A percentile compares a stretch with the other conserved stretches of the same genome.
These are phyloP conservation scores for Leptinotarsa juncta DNA, from an alignment of 2,888 invertebrate species.

Conservation along the genomic window DNA sequence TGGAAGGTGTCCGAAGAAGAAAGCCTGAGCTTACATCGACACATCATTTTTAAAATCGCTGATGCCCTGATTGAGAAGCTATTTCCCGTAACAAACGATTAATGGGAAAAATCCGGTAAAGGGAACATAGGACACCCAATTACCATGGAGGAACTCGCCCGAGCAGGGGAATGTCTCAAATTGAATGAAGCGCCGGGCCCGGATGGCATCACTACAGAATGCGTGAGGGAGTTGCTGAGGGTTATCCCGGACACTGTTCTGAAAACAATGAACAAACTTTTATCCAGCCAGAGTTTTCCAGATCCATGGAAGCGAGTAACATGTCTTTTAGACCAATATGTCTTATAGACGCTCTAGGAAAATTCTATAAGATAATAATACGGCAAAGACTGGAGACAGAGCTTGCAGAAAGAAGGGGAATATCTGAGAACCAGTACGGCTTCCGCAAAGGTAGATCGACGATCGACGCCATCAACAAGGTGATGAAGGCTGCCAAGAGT, in stretches of 20 bases:
- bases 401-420: not conserved
- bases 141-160: not conserved
- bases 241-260: not conserved
- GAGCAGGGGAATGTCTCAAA: slow-evolving; percentile 8
- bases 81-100: too few species aligned
- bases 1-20: too few species aligned
- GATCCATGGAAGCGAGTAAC: slow-evolving; percentile 1
- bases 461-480: not conserved
- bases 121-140: too few species aligned
- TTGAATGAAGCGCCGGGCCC: slow-evolving; percentile 16
- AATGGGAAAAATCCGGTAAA: too few species aligned
- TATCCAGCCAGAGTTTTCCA: not conserved
- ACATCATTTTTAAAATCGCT: too few species aligned
- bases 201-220: slow-evolving; percentile 11
- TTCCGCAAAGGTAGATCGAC: slow-evolving; percentile 15
- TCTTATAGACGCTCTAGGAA: slow-evolving; percentile 12
- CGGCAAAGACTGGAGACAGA: not conserved
- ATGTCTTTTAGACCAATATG: slow-evolving; percentile 10
- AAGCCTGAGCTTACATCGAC: too few species aligned
- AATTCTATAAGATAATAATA: slow-evolving; percentile 4
- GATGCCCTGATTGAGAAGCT: too few species aligned
- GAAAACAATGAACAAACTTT: not conserved
- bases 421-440: slow-evolving; percentile 3
- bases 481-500: not conserved
- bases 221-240: not conserved